Percentiles rank a stretch among this genome's conserved stretches.
Evolutionary conservation across 2,113 vertebrate species (phyloP).

Genomic region (Microcebus lehilahytsara): DNA sequence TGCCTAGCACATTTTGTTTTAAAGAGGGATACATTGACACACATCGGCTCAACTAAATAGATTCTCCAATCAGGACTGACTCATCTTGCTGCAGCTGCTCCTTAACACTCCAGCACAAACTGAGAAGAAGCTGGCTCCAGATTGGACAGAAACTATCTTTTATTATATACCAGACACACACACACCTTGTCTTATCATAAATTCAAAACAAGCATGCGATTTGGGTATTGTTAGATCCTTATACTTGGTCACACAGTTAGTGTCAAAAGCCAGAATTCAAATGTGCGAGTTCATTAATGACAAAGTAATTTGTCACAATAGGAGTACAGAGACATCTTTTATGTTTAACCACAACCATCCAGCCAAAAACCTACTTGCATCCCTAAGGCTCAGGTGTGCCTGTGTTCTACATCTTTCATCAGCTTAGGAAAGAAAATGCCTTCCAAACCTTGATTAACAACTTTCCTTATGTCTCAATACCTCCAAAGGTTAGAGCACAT

Average conservation of each 20-base stretch:
- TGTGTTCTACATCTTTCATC: neutral
- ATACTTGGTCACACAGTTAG: neutral
- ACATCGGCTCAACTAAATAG: neutral
- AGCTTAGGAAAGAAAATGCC: neutral
- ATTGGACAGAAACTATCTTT: neutral
- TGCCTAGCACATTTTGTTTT: neutral
- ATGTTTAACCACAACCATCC: neutral
- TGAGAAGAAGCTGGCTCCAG: neutral
- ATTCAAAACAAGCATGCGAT: neutral
- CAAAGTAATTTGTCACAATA: neutral
- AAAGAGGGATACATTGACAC: neutral
- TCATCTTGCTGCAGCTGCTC: neutral
- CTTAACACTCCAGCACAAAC: neutral
- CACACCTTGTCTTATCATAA: neutral
- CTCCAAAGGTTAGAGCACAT: neutral
- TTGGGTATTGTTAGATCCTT: neutral
- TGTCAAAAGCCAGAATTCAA: neutral
- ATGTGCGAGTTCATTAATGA: neutral
- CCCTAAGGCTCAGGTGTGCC: neutral
- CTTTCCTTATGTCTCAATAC: neutral
- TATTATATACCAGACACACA: neutral
- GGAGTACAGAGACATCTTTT: neutral
- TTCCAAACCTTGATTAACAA: neutral
- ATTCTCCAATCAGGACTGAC: neutral
- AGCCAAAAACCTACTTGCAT: neutral